Conservation (phyloP, 2,797 vertebrate species). For the Otolemur crassicaudatus region DNA sequence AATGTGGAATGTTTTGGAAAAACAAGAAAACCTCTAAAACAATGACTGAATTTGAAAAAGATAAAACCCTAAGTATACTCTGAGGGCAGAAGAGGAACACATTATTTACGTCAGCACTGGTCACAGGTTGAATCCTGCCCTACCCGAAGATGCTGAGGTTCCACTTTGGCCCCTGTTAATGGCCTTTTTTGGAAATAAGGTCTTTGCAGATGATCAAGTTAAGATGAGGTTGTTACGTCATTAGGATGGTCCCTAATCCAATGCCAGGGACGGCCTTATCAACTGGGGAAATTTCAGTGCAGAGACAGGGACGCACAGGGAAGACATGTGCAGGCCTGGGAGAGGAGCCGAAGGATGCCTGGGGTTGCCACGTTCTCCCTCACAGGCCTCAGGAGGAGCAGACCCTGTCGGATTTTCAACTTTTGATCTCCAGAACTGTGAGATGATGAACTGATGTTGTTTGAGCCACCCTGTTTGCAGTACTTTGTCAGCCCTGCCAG, state of each 20-base stretch:
- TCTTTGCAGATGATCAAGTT: neutral
- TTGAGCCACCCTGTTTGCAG: neutral
- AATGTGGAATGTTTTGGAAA: neutral
- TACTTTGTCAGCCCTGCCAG: neutral
- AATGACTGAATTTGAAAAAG: neutral
- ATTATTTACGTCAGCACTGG: neutral
- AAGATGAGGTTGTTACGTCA: neutral
- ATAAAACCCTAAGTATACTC: neutral
- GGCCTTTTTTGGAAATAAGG: neutral
- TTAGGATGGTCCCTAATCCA: neutral
- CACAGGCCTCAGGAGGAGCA: neutral
- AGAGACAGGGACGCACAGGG: neutral
- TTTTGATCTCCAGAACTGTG: neutral
- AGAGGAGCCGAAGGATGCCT: accelerated
- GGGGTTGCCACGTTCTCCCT: accelerated
- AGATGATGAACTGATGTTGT: neutral
- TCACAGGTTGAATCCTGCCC: accelerated
- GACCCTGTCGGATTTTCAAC: neutral
- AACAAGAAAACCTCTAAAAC: neutral
- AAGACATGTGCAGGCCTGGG: neutral
- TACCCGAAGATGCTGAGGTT: too few species aligned
- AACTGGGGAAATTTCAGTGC: neutral
- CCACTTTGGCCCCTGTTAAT: neutral
- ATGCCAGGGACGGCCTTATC: neutral
- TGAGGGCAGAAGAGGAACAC: neutral